A percentile compares a stretch with the other conserved stretches of the same genome.
Evolutionary conservation across 1,140 invertebrate species (phyloP).

Genomic region (Heliconius nattereri): DNA sequence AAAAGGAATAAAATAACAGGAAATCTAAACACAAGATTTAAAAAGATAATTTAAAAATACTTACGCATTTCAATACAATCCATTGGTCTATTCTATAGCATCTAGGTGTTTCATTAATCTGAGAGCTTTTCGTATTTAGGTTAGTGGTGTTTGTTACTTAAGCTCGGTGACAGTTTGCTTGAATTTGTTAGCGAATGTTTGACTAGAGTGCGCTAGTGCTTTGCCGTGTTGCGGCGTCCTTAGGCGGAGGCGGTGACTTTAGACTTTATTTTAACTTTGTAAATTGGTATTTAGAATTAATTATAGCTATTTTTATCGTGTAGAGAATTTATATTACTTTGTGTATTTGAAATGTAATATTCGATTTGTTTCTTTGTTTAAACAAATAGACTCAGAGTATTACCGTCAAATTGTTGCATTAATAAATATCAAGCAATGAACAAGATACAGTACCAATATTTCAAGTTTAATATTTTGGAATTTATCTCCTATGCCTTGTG

Average conservation of each 20-base stretch:
- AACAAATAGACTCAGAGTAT: neutral
- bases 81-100: neutral
- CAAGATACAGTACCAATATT: neutral
- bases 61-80: conserved; percentile 2
- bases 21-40: neutral
- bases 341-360: no score
- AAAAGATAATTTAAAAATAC: neutral
- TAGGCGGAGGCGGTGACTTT: neutral
- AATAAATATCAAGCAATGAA: neutral
- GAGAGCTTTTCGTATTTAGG: conserved; percentile 12
- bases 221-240: neutral
- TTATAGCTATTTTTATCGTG: no score
- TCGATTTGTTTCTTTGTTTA: no score
- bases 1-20: no score
- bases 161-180: neutral
- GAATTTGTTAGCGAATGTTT: conserved; percentile 13
- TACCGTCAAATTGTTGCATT: neutral
- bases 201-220: neutral
- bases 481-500: neutral
- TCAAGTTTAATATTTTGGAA: neutral
- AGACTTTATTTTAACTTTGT: neutral
- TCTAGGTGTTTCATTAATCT: conserved; percentile 6
- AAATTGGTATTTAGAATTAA: neutral
- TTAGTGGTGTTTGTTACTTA: conserved; percentile 12
- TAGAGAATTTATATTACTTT: no score